These are phyloP conservation scores for Lymantria monacha DNA, from an alignment of 2,888 invertebrate genomes.

Conservation along the genomic window DNA sequence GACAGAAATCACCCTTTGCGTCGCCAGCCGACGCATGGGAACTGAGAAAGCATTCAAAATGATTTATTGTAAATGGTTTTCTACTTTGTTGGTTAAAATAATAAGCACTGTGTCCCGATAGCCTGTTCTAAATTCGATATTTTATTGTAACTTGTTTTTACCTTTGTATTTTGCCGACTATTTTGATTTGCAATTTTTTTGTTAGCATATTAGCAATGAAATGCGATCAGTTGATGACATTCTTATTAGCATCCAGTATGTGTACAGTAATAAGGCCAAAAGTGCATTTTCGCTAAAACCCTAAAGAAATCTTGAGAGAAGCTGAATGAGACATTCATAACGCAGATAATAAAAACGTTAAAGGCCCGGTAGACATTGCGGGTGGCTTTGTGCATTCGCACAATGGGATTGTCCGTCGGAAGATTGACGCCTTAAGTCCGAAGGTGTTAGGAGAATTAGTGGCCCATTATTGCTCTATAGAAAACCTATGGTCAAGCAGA, in stretches of 20 bases:
- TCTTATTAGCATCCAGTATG: conserved; percentile 37
- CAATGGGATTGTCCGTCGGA: conserved; percentile 56
- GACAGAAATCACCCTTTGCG: conserved; percentile 82
- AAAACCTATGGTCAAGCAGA: conserved; percentile 73
- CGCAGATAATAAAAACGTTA: conserved; percentile 71
- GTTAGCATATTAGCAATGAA: conserved; percentile 46
- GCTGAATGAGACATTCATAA: conserved; percentile 72
- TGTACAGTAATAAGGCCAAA: conserved; percentile 9
- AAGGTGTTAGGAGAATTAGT: conserved; percentile 81
- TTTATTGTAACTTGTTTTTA: conserved; percentile 67
- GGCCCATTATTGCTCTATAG: conserved; percentile 75
- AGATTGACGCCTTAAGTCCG: conserved; percentile 73
- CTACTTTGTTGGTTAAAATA: conserved; percentile 83
- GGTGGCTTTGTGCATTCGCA: conserved; percentile 69
- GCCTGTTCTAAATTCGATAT: conserved; percentile 76
- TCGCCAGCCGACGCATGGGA: conserved; percentile 75
- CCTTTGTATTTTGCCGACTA: conserved; percentile 57
- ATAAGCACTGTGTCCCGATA: conserved; percentile 69
- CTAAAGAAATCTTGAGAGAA: conserved; percentile 47
- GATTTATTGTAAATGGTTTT: conserved; percentile 83
- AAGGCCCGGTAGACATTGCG: conserved; percentile 72
- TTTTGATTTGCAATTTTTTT: conserved; percentile 66
- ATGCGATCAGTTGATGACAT: conserved; percentile 52
- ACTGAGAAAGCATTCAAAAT: conserved; percentile 81
- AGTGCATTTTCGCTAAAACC: conserved; percentile 36